phyloP scores from a whole-genome alignment of 2,113 vertebrate genomes.

The Damaliscus lunatus region DNA sequence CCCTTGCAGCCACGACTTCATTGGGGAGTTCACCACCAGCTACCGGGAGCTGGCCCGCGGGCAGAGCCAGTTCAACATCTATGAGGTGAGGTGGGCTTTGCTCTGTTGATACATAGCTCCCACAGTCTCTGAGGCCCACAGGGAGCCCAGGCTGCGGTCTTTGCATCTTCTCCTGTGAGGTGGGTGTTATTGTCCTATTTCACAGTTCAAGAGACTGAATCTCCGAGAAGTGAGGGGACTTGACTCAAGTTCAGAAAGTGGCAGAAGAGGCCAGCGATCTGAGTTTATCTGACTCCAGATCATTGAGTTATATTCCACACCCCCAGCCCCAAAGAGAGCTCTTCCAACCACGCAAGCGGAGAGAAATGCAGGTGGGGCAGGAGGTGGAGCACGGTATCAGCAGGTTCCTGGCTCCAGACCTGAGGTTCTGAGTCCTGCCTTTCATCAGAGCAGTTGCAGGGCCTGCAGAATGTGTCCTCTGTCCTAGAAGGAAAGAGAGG shows the following conservation, averaged over 20 bases:
- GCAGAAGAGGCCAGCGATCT: background rate
- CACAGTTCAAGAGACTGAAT: background rate
- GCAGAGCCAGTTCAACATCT: conserved; percentile 95
- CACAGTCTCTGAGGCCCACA: background rate
- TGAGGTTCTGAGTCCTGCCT: background rate
- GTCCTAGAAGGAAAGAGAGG: background rate
- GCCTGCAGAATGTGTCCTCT: background rate
- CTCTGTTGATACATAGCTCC: background rate
- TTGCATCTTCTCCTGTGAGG: background rate
- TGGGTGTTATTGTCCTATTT: background rate
- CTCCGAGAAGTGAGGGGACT: background rate
- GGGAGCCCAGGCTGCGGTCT: background rate
- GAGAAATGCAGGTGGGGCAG: background rate
- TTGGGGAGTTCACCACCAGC: conserved; percentile 97
- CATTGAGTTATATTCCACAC: too few species aligned
- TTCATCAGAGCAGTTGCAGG: background rate
- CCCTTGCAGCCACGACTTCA: conserved; percentile 92
- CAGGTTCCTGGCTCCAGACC: background rate
- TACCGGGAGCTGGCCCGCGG: conserved; percentile 95
- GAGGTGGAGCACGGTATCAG: background rate
- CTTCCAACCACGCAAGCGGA: background rate
- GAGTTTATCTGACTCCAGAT: background rate
- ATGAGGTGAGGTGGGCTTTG: conserved; percentile 85
- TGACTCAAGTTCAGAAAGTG: background rate
- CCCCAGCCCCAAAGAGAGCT: background rate